These are phyloP conservation scores for Cranoglanis bouderius DNA, from an alignment of 2,113 vertebrate species.

Conservation along the genomic window DNA sequence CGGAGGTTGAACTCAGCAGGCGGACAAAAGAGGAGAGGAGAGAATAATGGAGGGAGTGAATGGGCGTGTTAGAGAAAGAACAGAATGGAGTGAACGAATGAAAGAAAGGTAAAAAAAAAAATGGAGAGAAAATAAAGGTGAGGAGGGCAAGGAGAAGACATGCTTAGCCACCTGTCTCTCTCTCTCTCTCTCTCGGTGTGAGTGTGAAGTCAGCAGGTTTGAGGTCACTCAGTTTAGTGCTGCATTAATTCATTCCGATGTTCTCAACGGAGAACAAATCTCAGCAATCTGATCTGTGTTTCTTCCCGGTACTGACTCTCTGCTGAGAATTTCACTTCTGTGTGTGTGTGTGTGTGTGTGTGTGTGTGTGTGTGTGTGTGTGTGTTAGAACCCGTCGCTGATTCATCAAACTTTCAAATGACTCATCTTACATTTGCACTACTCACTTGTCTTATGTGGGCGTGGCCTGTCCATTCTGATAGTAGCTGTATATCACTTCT, in stretches of 20 bases:
- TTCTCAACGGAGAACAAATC: background rate
- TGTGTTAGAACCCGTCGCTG: background rate
- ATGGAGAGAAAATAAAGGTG: conserved; percentile 65
- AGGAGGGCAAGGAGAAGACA: conserved; percentile 72
- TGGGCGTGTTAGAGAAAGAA: conserved; percentile 74
- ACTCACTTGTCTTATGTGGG: background rate
- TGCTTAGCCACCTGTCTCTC: conserved; percentile 77
- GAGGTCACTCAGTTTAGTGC: background rate
- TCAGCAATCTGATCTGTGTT: conserved; percentile 7
- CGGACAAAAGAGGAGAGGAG: conserved; percentile 74
- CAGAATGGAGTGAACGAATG: conserved; percentile 78
- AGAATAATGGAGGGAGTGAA: conserved; percentile 76
- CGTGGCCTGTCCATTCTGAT: background rate
- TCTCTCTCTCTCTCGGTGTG: conserved; percentile 41
- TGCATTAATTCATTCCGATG: background rate
- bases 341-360: background rate
- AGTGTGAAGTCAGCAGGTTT: conserved; percentile 24
- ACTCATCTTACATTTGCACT: background rate
- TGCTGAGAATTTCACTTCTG: background rate
- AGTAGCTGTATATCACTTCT: background rate
- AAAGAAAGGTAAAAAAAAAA: conserved; percentile 72
- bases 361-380: no score
- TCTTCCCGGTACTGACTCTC: background rate
- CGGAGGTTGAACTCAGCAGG: conserved; percentile 75
- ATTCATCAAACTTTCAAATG: background rate